Conservation (phyloP, 1,140 invertebrate species). For the Panulirus ornatus region DNA sequence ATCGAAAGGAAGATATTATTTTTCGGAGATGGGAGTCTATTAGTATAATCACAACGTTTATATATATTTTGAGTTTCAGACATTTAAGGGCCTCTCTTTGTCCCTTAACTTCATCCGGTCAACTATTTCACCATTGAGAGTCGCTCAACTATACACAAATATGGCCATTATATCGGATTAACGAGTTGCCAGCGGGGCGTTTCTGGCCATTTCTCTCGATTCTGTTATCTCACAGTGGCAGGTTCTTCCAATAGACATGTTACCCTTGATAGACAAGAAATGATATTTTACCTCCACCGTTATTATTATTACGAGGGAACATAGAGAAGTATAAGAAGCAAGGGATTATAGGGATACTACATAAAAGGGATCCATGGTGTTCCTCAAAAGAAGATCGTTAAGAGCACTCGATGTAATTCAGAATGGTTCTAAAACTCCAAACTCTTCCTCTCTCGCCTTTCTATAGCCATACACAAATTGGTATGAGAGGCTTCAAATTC, state of each 20-base stretch:
- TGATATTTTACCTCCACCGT: constrained; percentile 25
- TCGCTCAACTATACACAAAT: constrained; percentile 65
- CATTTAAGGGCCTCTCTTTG: not conserved
- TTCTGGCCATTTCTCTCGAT: not conserved
- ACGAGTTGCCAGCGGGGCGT: constrained; percentile 46
- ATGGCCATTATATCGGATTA: constrained; percentile 64
- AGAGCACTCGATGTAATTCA: not conserved
- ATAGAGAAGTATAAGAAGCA: not conserved
- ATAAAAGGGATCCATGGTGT: constrained; percentile 10
- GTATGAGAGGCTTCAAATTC: not conserved
- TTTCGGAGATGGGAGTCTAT: too few species aligned
- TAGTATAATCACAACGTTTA: not conserved
- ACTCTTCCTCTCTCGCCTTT: not conserved
- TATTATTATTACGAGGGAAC: not conserved
- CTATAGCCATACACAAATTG: not conserved
- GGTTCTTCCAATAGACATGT: not conserved
- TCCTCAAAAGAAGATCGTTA: constrained; percentile 53
- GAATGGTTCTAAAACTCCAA: not conserved
- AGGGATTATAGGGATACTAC: not conserved
- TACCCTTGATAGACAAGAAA: constrained; percentile 25
- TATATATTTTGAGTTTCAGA: not conserved
- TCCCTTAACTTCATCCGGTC: constrained; percentile 62
- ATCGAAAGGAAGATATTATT: too few species aligned
- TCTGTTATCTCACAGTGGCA: not conserved
- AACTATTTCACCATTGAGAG: constrained; percentile 54